phyloP scores from a whole-genome alignment of 2,888 invertebrate genomes.

The Apeira syringaria region DNA sequence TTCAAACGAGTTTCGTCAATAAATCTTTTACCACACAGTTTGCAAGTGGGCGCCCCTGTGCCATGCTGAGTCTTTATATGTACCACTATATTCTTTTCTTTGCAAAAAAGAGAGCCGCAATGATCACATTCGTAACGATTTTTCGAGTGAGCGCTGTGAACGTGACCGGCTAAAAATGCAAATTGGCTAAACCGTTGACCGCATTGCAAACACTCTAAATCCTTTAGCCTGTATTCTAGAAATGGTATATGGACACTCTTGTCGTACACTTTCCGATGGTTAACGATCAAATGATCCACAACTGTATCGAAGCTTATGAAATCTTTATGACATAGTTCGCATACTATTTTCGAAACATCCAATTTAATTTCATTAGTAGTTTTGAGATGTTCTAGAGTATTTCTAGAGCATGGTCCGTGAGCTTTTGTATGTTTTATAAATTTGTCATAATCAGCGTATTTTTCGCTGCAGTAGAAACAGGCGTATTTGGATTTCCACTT shows the following conservation, averaged over 20 bases:
- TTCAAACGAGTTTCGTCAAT: slow-evolving; percentile 34
- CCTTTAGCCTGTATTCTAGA: slow-evolving; percentile 56
- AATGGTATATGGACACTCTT: slow-evolving; percentile 53
- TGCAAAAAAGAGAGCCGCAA: slow-evolving; percentile 56
- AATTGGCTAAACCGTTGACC: slow-evolving; percentile 58
- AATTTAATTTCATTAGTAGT: slow-evolving; percentile 43
- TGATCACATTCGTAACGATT: slow-evolving; percentile 61
- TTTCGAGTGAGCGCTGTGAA: slow-evolving; percentile 54
- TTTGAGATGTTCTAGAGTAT: slow-evolving; percentile 1
- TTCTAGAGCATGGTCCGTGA: slow-evolving; percentile 40
- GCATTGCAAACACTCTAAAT: slow-evolving; percentile 58
- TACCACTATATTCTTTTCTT: slow-evolving; percentile 54
- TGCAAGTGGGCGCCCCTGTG: slow-evolving; percentile 61
- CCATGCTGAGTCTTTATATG: slow-evolving; percentile 60
- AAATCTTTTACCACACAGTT: slow-evolving; percentile 50
- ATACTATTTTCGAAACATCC: slow-evolving; percentile 64
- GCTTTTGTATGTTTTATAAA: slow-evolving; percentile 64
- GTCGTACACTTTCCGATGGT: slow-evolving; percentile 62
- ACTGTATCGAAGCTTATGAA: slow-evolving; percentile 53
- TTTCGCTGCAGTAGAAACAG: slow-evolving; percentile 68
- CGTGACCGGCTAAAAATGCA: slow-evolving; percentile 57
- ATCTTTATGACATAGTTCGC: slow-evolving; percentile 59
- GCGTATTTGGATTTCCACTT: slow-evolving; percentile 68
- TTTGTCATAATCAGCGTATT: slow-evolving; percentile 51
- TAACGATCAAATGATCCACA: slow-evolving; percentile 60